Evolutionary conservation across 2,888 invertebrate genomes (phyloP).

Genomic region (Cryptosula pallasiana): DNA sequence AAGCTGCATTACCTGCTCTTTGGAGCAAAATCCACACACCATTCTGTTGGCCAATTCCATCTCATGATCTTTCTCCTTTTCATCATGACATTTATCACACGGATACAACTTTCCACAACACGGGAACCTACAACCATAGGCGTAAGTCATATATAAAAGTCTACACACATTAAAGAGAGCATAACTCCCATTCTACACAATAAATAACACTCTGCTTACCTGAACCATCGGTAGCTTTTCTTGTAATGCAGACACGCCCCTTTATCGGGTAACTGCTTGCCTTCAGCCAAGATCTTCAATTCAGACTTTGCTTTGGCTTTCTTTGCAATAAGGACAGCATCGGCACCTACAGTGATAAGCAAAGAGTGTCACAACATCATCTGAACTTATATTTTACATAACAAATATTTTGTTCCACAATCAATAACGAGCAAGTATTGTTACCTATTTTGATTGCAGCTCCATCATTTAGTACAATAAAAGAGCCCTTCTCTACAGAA

Average conservation of each 20-base stretch:
- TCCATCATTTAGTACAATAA: conserved; percentile 22
- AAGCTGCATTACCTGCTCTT: conserved; percentile 56
- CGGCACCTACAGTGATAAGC: neutral
- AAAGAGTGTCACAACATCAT: no score
- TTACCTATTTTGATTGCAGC: conserved; percentile 21
- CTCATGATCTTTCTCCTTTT: conserved; percentile 51
- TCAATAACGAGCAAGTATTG: no score
- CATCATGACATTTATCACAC: conserved; percentile 54
- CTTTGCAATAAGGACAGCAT: conserved; percentile 18
- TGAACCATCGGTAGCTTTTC: conserved; percentile 56
- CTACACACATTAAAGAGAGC: neutral
- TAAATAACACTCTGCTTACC: conserved; percentile 45
- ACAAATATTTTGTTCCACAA: no score
- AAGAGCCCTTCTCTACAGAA: conserved; percentile 35
- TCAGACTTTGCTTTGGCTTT: conserved; percentile 17
- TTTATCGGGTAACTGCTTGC: conserved; percentile 51
- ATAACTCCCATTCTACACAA: neutral
- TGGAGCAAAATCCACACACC: conserved; percentile 56
- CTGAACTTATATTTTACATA: no score
- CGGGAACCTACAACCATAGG: conserved; percentile 47
- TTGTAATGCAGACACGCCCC: conserved; percentile 56
- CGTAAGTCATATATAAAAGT: no score
- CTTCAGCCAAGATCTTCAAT: conserved; percentile 33
- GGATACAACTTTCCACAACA: conserved; percentile 55
- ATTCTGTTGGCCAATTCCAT: conserved; percentile 54